Evolutionary conservation across 2,113 vertebrate genomes (phyloP), one percentile per base, ranked within the genome.

Genomic region (Xenopus borealis): DNA sequence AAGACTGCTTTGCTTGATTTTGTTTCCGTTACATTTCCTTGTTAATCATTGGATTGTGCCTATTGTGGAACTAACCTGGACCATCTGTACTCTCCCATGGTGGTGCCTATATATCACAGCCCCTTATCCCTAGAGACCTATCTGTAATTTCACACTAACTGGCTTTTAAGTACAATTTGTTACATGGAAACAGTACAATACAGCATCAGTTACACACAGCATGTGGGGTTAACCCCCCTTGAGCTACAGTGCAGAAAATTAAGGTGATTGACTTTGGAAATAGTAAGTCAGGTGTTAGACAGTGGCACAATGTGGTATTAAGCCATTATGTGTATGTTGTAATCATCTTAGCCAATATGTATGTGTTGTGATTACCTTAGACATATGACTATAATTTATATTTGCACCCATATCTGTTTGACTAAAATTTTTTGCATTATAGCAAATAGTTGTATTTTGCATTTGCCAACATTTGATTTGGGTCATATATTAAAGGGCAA

Each of bases 11-110:
- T 62, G 10, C 62, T 16, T 14, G 20, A 30, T 33, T 19, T 75
- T n/a, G n/a, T 59, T 62, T 62, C 72, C 65, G 72, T 75, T 75
- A 75, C 65, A 40, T 67, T 57, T 27, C 23, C 20, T 50, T 50
- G 68, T 75, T 75, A 75, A 62, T 75, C 72, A 75, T 75, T 33
- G n/a, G 72, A 75, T 62, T 75, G 57, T 66, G 71, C 27, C 65
- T 53, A 53, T 75, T 75, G 72, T 75, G 67, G 47, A 19, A 62
- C 57, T 68, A 75, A 75, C 72, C 52, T 61, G 72, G 65, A 75
- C 72, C 72, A 75, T 75, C 72, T 75, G 72, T 62, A 75, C 65
- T 50, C 44, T 68, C 72, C 58, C 72, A 40, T 50, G 65, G 65
- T 64, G 30, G 30, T 62, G 59, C 30, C 70, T 30, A 53, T 69